A percentile compares a stretch with the other conserved stretches of the same genome.
Evolutionary conservation across 2,113 vertebrate species (phyloP).

Genomic region (Mirza zaza): DNA sequence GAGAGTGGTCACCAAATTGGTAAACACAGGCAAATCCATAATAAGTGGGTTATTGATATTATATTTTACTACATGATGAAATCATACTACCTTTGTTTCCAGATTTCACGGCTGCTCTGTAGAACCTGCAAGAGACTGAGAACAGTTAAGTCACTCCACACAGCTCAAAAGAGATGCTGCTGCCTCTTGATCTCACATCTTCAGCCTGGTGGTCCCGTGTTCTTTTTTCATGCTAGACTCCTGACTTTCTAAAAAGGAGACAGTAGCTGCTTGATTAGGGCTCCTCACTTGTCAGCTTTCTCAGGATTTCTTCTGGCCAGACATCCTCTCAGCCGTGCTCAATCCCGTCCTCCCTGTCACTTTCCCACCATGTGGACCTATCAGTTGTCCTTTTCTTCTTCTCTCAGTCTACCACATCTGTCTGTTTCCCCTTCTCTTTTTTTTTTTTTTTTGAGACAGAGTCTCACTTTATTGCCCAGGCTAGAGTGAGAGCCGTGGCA

Average conservation of each 20-base stretch:
- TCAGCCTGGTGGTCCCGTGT: fast-evolving
- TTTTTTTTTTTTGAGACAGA: too few relatives aligned
- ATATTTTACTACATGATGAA: neutral
- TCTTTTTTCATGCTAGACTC: neutral
- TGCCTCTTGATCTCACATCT: neutral
- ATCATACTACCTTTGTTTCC: neutral
- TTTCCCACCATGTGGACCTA: neutral
- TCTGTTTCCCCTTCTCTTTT: neutral
- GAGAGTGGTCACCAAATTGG: neutral
- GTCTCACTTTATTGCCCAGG: too few relatives aligned
- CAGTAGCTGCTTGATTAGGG: neutral
- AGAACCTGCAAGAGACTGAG: neutral
- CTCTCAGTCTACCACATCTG: neutral
- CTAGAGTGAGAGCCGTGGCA: too few relatives aligned
- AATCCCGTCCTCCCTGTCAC: neutral
- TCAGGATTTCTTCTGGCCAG: neutral
- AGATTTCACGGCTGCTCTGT: neutral
- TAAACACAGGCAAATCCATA: neutral
- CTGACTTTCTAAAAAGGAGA: neutral
- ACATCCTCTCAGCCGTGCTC: neutral
- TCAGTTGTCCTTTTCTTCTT: neutral
- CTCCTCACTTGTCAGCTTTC: neutral
- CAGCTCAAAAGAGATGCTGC: neutral
- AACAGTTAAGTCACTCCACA: neutral
- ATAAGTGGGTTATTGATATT: neutral